Conservation (phyloP, 35 echinoderm and acorn worm genomes). For the Ptychodera flava region DNA sequence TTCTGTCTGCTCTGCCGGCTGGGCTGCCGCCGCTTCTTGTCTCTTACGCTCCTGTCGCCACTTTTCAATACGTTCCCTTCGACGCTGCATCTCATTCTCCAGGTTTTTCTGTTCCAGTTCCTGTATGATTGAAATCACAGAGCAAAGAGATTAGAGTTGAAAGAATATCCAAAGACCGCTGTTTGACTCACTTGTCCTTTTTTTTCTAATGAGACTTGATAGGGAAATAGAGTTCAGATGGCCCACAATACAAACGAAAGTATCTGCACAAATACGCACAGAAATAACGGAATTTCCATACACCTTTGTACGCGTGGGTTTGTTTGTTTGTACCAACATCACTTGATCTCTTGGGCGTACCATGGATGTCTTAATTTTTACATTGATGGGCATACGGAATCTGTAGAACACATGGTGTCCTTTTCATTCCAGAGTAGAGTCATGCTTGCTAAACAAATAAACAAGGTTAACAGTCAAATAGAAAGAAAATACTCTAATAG, state of each 20-base stretch:
- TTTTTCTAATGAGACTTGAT: not conserved
- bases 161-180: not conserved
- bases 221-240: not conserved
- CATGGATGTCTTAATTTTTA: no score
- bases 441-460: no score
- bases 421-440: no score
- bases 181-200: not conserved
- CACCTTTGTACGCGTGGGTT: slow-evolving; percentile 8
- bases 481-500: no score
- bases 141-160: not conserved
- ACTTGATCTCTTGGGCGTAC: no score
- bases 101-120: slow-evolving; percentile 80
- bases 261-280: not conserved
- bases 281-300: not conserved
- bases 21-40: slow-evolving; percentile 23
- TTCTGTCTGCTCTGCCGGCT: slow-evolving; percentile 10
- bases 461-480: no score
- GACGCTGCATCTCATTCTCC: slow-evolving; percentile 86
- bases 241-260: not conserved
- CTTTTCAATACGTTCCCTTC: slow-evolving; percentile 85
- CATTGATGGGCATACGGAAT: no score
- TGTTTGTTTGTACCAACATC: no score
- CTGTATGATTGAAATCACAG: not conserved
- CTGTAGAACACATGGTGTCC: no score
- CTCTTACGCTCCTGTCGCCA: slow-evolving; percentile 90